A percentile compares a stretch with the other conserved stretches of the same genome.
These are phyloP conservation scores for Schlechtendalia chinensis DNA, from an alignment of 1,140 invertebrate species.

Conservation along the genomic window DNA sequence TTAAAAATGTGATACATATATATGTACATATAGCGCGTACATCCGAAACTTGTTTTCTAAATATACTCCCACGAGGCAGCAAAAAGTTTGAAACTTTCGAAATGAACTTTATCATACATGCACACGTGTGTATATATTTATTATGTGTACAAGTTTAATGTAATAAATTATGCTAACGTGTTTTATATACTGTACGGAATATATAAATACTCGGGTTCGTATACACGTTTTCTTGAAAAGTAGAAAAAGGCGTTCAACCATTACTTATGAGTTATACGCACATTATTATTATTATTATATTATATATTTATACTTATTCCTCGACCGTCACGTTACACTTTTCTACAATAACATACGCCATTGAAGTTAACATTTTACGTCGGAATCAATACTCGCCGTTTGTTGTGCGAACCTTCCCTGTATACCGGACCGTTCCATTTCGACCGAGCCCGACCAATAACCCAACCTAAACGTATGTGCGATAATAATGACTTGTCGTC, in stretches of 20 bases:
- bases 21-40: not conserved
- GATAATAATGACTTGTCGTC: too few relatives aligned
- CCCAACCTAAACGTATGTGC: too few relatives aligned
- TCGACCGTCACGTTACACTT: too few relatives aligned
- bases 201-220: constrained; percentile 1
- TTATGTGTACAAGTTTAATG: not conserved
- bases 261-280: not conserved
- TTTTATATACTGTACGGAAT: not conserved
- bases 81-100: constrained; percentile 3
- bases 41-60: not conserved
- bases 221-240: not conserved
- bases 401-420: not conserved
- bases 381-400: not conserved
- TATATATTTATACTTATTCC: not conserved
- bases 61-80: not conserved
- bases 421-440: too few relatives aligned
- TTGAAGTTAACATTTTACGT: not conserved
- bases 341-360: not conserved
- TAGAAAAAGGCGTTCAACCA: too few relatives aligned
- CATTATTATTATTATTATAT: not conserved
- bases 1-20: not conserved
- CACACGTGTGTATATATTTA: too few relatives aligned
- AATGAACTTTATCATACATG: not conserved
- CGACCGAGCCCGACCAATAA: too few relatives aligned
- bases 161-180: constrained; percentile 31